A percentile compares a stretch with the other conserved stretches of the same genome.
These are phyloP conservation scores for Ooceraea biroi DNA, from an alignment of 1,140 invertebrate species.

Conservation along the genomic window DNA sequence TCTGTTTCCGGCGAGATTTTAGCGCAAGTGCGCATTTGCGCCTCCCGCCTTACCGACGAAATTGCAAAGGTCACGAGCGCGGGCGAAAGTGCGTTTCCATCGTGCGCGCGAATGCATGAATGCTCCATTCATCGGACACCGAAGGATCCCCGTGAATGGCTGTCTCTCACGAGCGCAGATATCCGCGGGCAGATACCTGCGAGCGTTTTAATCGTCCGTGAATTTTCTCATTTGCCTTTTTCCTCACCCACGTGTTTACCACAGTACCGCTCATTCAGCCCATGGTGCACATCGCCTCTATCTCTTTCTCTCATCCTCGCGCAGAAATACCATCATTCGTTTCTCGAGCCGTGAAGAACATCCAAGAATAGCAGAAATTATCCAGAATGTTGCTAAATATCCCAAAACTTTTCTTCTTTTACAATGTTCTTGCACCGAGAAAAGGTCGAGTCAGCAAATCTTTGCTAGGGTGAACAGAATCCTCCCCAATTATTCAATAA, in stretches of 20 bases:
- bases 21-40: neutral
- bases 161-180: conserved; percentile 71
- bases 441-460: too few relatives aligned
- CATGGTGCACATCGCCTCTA: too few relatives aligned
- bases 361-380: neutral
- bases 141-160: conserved; percentile 69
- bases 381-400: neutral
- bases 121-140: conserved; percentile 72
- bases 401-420: neutral
- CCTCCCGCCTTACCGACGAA: conserved; percentile 5
- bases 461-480: too few relatives aligned
- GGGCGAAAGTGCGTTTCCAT: conserved; percentile 37
- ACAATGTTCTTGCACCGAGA: neutral
- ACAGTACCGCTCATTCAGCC: conserved; percentile 52
- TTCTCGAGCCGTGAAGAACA: neutral
- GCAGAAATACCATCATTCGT: neutral
- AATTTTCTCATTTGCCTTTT: conserved; percentile 66
- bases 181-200: conserved; percentile 69
- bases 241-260: conserved; percentile 24
- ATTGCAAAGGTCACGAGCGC: conserved; percentile 52
- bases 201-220: conserved; percentile 70
- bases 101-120: conserved; percentile 59
- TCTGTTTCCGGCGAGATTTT: neutral
- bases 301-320: neutral
- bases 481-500: too few relatives aligned